These are phyloP conservation scores for Psococerastis gibbosa DNA, from an alignment of 2,888 invertebrate genomes.

Conservation along the genomic window DNA sequence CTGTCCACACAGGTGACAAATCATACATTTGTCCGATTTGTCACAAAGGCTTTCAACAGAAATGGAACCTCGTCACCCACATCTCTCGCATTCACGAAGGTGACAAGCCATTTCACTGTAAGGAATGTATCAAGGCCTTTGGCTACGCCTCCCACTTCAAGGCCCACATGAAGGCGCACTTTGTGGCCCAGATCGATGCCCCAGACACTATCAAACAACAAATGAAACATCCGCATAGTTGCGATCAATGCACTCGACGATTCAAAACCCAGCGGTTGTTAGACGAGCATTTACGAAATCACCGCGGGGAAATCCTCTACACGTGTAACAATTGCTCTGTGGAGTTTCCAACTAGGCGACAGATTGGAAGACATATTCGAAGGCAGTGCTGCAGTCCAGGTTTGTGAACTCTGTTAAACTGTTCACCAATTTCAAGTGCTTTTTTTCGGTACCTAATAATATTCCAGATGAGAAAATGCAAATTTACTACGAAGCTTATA, in stretches of 20 bases:
- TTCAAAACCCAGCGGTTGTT: not conserved
- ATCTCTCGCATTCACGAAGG: not conserved
- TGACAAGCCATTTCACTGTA: conserved; percentile 1
- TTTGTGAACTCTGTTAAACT: too few relatives aligned
- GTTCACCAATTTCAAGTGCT: too few relatives aligned
- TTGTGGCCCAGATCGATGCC: conserved; percentile 2
- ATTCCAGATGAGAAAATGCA: too few relatives aligned
- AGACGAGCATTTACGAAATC: not conserved
- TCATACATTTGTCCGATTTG: not conserved
- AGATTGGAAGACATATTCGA: not conserved
- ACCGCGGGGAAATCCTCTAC: not conserved
- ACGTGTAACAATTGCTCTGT: not conserved
- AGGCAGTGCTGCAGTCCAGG: not conserved
- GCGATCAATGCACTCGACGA: not conserved
- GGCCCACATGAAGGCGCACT: conserved; percentile 2
- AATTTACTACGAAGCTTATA: too few relatives aligned
- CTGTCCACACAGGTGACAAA: conserved; percentile 9
- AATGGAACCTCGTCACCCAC: conserved; percentile 5
- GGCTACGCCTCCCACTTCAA: conserved; percentile 6
- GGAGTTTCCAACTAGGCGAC: not conserved
- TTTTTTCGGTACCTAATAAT: too few relatives aligned
- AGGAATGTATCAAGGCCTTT: not conserved
- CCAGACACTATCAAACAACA: conserved; percentile 2
- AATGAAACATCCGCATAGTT: conserved; percentile 1
- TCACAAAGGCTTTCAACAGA: conserved; percentile 1